A percentile compares a stretch with the other conserved stretches of the same genome.
Evolutionary conservation across 2,113 vertebrate genomes (phyloP).

Genomic region (Paramisgurnus dabryanus): DNA sequence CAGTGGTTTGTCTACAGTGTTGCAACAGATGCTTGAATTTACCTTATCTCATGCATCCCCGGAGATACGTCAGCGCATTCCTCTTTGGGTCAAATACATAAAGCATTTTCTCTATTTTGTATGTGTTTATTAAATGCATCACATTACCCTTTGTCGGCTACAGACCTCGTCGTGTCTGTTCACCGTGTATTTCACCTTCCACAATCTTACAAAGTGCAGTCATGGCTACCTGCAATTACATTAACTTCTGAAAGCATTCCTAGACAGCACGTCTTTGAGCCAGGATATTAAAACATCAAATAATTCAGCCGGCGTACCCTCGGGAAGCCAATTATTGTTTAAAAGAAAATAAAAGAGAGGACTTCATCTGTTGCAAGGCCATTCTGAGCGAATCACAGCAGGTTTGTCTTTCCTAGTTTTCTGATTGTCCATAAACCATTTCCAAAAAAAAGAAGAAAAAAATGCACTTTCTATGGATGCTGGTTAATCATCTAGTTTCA

Average conservation of each 20-base stretch:
- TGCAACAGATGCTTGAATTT: slow-evolving; percentile 16
- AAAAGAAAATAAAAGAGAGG: slow-evolving; percentile 43
- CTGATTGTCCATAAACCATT: slow-evolving; percentile 34
- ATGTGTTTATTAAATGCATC: neutral
- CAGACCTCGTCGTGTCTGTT: slow-evolving; percentile 30
- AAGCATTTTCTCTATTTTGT: neutral
- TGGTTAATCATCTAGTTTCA: slow-evolving; percentile 10
- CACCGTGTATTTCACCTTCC: slow-evolving; percentile 37
- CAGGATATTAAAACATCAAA: slow-evolving; percentile 56
- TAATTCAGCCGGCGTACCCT: slow-evolving; percentile 44
- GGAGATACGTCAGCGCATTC: no score
- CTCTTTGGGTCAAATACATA: neutral
- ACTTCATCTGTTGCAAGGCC: slow-evolving; percentile 46
- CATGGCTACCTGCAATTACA: slow-evolving; percentile 54
- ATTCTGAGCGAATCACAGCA: slow-evolving; percentile 30
- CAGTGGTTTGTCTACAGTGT: slow-evolving; percentile 5
- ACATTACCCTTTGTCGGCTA: neutral
- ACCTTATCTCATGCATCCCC: no score
- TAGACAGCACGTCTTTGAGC: slow-evolving; percentile 34
- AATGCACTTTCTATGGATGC: neutral
- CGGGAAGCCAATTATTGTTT: slow-evolving; percentile 50
- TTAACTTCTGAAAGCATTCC: slow-evolving; percentile 54
- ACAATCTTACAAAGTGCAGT: slow-evolving; percentile 50
- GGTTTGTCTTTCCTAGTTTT: slow-evolving; percentile 29
- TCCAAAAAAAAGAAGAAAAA: neutral